Evolutionary conservation across 2,888 invertebrate species (phyloP).

Genomic region (Tetranychus truncatus): DNA sequence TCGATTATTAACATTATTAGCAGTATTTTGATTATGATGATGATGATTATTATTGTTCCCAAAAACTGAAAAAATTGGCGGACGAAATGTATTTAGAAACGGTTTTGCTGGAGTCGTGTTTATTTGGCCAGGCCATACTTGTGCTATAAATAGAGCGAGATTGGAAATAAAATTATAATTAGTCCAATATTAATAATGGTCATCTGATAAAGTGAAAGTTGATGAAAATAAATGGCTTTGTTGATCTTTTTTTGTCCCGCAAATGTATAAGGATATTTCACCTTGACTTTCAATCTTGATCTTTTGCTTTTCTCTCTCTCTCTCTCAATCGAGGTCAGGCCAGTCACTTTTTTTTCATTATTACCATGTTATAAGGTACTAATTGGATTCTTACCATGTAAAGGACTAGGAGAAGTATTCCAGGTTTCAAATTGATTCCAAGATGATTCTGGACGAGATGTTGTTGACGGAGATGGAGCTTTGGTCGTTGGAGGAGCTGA

Average conservation of each 20-base stretch:
- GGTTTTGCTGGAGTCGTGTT: conserved; percentile 7
- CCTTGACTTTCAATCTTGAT: background rate
- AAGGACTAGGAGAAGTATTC: conserved; percentile 16
- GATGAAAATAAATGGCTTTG: background rate
- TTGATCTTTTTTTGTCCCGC: background rate
- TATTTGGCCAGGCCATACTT: conserved; percentile 17
- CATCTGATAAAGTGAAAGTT: conserved; percentile 1
- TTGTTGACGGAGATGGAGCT: background rate
- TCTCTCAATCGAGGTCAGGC: background rate
- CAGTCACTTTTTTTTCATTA: background rate
- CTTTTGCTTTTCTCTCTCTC: background rate
- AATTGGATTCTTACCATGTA: conserved; percentile 5
- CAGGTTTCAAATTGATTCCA: conserved; percentile 15
- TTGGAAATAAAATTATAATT: background rate
- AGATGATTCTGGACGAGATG: conserved; percentile 1
- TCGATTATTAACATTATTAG: conserved; percentile 7
- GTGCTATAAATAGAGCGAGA: conserved; percentile 10
- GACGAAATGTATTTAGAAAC: conserved; percentile 18
- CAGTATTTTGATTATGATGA: background rate
- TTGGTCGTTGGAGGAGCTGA: conserved; percentile 4
- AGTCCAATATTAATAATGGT: background rate
- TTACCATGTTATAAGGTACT: background rate
- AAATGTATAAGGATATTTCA: background rate
- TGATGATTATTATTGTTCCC: background rate
- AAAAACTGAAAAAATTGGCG: conserved; percentile 15